Evolutionary conservation across 2,113 vertebrate genomes (phyloP), one percentile per base, ranked within the genome.

Genomic region (Actinemys pallida): DNA sequence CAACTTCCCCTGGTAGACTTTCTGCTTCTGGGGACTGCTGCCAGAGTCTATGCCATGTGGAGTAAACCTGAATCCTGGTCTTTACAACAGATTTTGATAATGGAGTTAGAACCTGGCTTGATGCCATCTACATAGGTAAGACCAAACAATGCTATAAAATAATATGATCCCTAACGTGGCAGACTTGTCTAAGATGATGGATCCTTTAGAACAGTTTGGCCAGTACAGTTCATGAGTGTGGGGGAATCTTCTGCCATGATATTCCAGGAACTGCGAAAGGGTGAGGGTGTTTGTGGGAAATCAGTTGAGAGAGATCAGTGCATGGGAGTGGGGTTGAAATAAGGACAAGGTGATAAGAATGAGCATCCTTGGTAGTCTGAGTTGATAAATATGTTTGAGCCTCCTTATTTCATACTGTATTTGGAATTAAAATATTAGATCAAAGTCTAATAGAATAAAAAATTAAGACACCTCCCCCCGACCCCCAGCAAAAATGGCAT

Each of bases 401-500:
- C 8, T 85, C 76, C 8, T 85, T 65, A 14, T 0, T 0, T 83
- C 93, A 93, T 87, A 62, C 79, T 42, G 39, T 81, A 42, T 35
- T 57, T 65, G 59, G 84, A 86, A 83, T 93, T 12, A 94, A 78
- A 72, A 92, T 88, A 84, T 24, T n/a, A 35, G 90, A 69, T 62
- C 14, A 50, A 88, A 80, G n/a, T 79, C 53, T 27, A 42, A 39
- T 86, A 79, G 3, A 83, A 80, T 47, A 87, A 76, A 90, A 88
- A 92, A 62, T 87, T 89, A 86, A 89, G 17, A 76, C 76, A 4
- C 27, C 14, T 89, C 0, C 1, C 29, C 88, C 39, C 83, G 16
- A 22, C 90, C 88, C 88, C 88, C 94, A 42, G 75, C 87, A 94
- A 79, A 94, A 93, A 94, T 87, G 83, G 49, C 50, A 93, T 95